phyloP scores from a whole-genome alignment of 2,113 vertebrate genomes.

The Lethenteron reissneri region DNA sequence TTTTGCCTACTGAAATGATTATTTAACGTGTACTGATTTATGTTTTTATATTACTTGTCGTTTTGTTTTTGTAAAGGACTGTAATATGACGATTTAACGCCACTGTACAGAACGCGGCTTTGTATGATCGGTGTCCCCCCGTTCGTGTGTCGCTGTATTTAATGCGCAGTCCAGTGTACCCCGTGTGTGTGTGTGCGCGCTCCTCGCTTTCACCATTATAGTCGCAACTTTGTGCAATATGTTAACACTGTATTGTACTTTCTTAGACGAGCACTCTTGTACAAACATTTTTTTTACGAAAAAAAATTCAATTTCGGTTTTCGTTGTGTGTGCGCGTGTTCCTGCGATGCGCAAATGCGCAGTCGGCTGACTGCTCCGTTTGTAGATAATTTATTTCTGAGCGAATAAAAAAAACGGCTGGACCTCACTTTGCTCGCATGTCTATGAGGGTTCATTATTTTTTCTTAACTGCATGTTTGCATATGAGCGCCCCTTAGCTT shows the following conservation, averaged over 20 bases:
- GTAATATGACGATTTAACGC: too few species aligned
- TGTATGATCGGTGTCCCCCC: background rate
- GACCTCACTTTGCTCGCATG: background rate
- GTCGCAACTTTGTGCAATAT: background rate
- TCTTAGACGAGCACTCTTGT: background rate
- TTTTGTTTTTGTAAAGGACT: background rate
- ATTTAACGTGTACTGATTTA: too few species aligned
- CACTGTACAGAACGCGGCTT: background rate
- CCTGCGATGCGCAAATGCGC: background rate
- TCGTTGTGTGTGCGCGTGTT: background rate
- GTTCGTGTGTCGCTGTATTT: background rate
- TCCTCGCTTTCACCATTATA: background rate
- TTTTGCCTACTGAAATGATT: too few species aligned
- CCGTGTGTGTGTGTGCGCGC: background rate
- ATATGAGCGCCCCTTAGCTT: too few species aligned
- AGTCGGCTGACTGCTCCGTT: background rate
- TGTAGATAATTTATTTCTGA: conserved; percentile 6
- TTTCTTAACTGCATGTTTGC: too few species aligned
- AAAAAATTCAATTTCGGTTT: background rate
- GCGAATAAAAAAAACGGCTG: conserved; percentile 2
- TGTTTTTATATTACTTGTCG: background rate
- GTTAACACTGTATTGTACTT: conserved; percentile 2
- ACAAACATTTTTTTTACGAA: background rate
- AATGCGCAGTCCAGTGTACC: background rate
- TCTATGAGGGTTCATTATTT: too few species aligned